Base-by-base conservation (phyloP, 2,113 vertebrate genomes). In the Melanerpes aurifrons region DNA sequence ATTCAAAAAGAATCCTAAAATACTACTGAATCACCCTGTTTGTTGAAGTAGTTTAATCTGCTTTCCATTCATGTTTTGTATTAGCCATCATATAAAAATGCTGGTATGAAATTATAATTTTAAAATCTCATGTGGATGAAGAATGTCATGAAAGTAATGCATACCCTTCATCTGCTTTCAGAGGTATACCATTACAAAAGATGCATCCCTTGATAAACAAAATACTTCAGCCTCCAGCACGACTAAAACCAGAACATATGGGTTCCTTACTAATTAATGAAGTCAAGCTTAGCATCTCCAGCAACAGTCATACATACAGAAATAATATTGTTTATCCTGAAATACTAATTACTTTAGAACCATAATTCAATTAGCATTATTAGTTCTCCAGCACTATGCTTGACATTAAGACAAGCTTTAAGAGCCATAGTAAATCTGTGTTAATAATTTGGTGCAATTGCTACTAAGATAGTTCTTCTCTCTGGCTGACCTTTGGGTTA, bases 241-340 rank as follows among this genome's bases (percentile, higher is more conserved):
- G 6, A 81, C 53, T 93, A 64, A 80, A 89, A 93, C 3, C 13
- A 63, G 73, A 95, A 83, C 48, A 92, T 87, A 88, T 85, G 62
- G 70, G 40, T 20, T 56, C 24, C 63, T 95, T 86, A 93, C 94
- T 95, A 92, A 86, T 95, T 96, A 96, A 91, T 92, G 68, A 95
- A 95, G 67, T 31, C 88, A 28, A 82, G 22, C 20, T 95, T 95
- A 89, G 11, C 66, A 25, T 92, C 48, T 73, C 77, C 53, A 93
- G 47, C 28, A 86, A 63, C 17, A 89, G 72, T 69, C 48, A 76
- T 59, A 48, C n/a, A 95, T 69, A 61, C 21, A 80, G 6, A 63
- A 95, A 95, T 84, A 87, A 89, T 79, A 12, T 54, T 50, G 87
- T 92, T 96, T 96, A 78, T 87, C 48, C 13, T 16, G 56, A 95